Conservation (phyloP, 2,797 vertebrate species). For the Peromyscus nudipes region DNA sequence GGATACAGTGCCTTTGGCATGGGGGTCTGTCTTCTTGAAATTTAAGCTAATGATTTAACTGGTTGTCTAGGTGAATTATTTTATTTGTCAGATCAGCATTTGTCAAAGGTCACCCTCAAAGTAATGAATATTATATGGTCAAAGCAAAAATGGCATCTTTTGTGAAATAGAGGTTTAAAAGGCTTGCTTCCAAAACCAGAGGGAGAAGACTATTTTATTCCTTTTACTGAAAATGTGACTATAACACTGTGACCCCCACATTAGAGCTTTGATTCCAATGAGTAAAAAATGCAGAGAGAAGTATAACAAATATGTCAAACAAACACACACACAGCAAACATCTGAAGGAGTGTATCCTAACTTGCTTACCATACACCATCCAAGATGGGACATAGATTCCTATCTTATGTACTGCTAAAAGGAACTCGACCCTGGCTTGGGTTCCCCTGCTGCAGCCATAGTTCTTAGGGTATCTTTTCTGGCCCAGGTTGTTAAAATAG, state of each 20-base stretch:
- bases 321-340: not conserved
- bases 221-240: not conserved
- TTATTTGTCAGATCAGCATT: not conserved
- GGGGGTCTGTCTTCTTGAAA: not conserved
- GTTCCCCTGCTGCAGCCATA: not conserved
- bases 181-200: not conserved
- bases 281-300: slow-evolving; percentile 3
- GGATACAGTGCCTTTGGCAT: not conserved
- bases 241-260: not conserved
- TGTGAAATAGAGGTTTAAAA: not conserved
- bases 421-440: not conserved
- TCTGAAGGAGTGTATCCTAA: not conserved
- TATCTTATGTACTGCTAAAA: not conserved
- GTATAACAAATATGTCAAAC: not conserved
- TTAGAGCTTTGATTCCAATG: slow-evolving; percentile 2
- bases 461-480: not conserved
- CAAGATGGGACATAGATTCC: not conserved
- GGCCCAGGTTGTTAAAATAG: not conserved
- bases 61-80: not conserved
- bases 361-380: not conserved
- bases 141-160: slow-evolving; percentile 10
- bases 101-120: not conserved
- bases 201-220: not conserved
- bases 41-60: not conserved
- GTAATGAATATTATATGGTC: not conserved